Evolutionary conservation across 1,140 invertebrate genomes (phyloP).

Genomic region (Grapholita molesta): DNA sequence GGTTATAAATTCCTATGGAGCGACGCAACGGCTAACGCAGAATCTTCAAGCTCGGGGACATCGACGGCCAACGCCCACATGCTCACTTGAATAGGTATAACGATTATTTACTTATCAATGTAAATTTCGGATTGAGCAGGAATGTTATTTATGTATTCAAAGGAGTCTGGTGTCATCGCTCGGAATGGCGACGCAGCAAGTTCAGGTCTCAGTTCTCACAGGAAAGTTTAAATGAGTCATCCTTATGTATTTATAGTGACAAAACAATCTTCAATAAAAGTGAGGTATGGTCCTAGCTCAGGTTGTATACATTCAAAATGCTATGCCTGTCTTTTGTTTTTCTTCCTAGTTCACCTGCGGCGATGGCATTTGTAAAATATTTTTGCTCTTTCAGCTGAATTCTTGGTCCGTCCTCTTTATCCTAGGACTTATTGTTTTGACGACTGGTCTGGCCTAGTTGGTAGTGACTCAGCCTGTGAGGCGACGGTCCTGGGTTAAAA

Average conservation of each 20-base stretch:
- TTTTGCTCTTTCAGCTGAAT: not conserved
- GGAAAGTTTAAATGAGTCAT: constrained; percentile 11
- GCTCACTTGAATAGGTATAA: constrained; percentile 6
- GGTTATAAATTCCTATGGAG: constrained; percentile 29
- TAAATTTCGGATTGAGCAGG: constrained; percentile 7
- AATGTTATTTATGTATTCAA: constrained; percentile 5
- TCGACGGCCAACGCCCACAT: not conserved
- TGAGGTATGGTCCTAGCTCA: not conserved
- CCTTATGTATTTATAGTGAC: not conserved
- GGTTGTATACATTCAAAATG: not conserved
- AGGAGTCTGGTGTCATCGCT: not conserved
- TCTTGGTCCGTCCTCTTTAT: too few relatives aligned
- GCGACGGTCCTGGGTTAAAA: too few relatives aligned
- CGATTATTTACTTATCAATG: constrained; percentile 12
- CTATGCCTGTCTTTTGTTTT: not conserved
- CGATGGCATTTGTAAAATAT: not conserved
- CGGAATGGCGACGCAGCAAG: not conserved
- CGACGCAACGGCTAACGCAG: constrained; percentile 21
- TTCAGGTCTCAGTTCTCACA: constrained; percentile 12
- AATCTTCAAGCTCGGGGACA: not conserved
- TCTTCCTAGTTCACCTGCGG: not conserved
- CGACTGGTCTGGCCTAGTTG: too few relatives aligned
- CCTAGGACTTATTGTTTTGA: too few relatives aligned
- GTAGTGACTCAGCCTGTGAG: too few relatives aligned
- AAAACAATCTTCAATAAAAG: constrained; percentile 1